These are phyloP conservation scores for Pemphredon lugubris DNA, from an alignment of 2,888 invertebrate genomes.

Conservation along the genomic window DNA sequence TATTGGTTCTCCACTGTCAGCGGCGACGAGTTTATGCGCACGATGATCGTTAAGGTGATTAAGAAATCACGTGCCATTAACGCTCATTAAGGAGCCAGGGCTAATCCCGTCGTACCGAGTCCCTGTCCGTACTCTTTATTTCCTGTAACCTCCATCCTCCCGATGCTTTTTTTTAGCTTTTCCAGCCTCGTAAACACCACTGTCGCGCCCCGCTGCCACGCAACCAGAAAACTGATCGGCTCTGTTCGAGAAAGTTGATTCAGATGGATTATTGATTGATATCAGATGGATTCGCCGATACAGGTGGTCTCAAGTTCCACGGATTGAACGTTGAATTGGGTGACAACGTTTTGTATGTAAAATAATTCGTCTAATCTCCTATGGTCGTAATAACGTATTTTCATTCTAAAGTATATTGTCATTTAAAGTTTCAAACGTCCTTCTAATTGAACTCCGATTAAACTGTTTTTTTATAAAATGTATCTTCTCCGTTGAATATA, in stretches of 20 bases:
- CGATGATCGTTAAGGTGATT: conserved; percentile 56
- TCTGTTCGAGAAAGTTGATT: no score
- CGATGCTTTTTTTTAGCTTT: conserved; percentile 19
- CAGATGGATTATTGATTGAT: no score
- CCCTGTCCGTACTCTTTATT: conserved; percentile 23
- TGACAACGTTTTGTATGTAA: no score
- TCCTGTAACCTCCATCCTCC: conserved; percentile 6
- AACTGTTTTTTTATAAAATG: background rate
- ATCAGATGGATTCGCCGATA: no score
- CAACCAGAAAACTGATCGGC: no score
- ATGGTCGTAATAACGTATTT: no score
- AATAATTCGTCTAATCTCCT: no score
- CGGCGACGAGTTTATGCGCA: conserved; percentile 45
- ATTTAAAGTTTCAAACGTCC: background rate
- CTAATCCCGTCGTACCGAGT: conserved; percentile 46
- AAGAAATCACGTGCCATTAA: conserved; percentile 63
- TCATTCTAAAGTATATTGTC: no score
- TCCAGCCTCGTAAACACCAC: conserved; percentile 18
- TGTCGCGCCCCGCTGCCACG: no score
- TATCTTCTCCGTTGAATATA: background rate
- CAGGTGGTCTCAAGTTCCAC: no score
- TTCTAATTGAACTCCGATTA: background rate
- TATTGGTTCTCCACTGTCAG: conserved; percentile 39
- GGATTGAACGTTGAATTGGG: no score
- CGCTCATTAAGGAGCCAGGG: conserved; percentile 55